These are phyloP conservation scores for Sebastes jordani DNA, from an alignment of 2,797 vertebrate genomes.

Conservation along the genomic window DNA sequence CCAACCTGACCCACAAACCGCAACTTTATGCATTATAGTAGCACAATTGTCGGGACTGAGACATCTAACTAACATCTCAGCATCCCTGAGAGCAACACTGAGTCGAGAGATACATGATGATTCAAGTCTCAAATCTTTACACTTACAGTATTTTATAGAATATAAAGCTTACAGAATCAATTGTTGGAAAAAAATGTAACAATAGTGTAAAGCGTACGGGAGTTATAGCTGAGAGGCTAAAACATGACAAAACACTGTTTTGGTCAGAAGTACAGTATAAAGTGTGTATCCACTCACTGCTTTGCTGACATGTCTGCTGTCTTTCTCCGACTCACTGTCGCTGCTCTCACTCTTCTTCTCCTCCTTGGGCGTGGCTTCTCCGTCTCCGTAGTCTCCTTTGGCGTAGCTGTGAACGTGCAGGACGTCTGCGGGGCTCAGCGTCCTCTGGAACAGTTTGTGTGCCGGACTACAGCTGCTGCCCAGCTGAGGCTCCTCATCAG, in stretches of 20 bases:
- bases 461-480: slow-evolving; percentile 39
- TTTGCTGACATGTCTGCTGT: slow-evolving; percentile 41
- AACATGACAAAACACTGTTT: too few relatives aligned
- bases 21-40: too few relatives aligned
- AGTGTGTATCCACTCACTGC: slow-evolving; percentile 30
- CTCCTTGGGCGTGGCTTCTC: slow-evolving; percentile 54
- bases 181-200: background rate
- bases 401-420: slow-evolving; percentile 92
- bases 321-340: slow-evolving; percentile 54
- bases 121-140: background rate
- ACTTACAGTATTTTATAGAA: background rate
- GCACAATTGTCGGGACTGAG: too few relatives aligned
- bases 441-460: slow-evolving; percentile 81
- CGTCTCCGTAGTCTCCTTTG: slow-evolving; percentile 83
- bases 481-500: slow-evolving; percentile 17
- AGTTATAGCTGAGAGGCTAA: background rate
- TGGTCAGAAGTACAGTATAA: too few relatives aligned
- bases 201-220: background rate
- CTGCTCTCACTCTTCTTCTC: slow-evolving; percentile 70
- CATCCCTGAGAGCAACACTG: background rate
- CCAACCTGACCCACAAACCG: too few relatives aligned
- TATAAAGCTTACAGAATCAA: background rate
- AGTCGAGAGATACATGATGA: background rate
- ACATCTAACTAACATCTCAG: background rate
- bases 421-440: slow-evolving; percentile 85